Percentiles rank a stretch among this genome's conserved stretches.
These are phyloP conservation scores for Athripsodes cinereus DNA, from an alignment of 2,888 invertebrate species.

Conservation along the genomic window DNA sequence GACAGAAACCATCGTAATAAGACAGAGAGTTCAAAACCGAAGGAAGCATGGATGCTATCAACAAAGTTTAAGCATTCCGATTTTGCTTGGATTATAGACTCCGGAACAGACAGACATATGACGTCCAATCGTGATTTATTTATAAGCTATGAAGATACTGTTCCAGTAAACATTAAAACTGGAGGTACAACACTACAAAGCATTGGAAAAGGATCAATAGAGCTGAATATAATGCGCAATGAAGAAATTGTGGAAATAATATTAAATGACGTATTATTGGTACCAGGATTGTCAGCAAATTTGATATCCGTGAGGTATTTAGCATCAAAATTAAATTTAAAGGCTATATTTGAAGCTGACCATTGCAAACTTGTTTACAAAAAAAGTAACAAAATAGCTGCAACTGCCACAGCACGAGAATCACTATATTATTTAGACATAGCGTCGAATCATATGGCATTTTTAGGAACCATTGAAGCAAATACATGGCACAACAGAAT, in stretches of 20 bases:
- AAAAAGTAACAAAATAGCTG: neutral
- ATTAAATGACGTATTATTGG: neutral
- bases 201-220: neutral
- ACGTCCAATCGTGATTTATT: neutral
- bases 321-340: neutral
- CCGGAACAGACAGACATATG: slow-evolving; percentile 1
- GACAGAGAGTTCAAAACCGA: no score
- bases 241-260: neutral
- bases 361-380: neutral
- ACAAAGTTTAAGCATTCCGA: no score
- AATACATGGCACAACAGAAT: neutral
- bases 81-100: neutral
- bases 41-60: no score
- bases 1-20: neutral
- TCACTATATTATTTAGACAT: neutral
- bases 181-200: slow-evolving; percentile 1
- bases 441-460: neutral
- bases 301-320: neutral
- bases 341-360: neutral
- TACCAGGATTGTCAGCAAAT: slow-evolving; percentile 1
- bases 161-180: neutral
- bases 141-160: neutral
- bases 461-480: no score
- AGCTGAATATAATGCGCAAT: neutral
- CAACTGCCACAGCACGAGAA: neutral